Percentiles rank a stretch among this genome's conserved stretches.
phyloP scores from a whole-genome alignment of 1,140 invertebrate genomes.

The Meloidogyne chitwoodi region DNA sequence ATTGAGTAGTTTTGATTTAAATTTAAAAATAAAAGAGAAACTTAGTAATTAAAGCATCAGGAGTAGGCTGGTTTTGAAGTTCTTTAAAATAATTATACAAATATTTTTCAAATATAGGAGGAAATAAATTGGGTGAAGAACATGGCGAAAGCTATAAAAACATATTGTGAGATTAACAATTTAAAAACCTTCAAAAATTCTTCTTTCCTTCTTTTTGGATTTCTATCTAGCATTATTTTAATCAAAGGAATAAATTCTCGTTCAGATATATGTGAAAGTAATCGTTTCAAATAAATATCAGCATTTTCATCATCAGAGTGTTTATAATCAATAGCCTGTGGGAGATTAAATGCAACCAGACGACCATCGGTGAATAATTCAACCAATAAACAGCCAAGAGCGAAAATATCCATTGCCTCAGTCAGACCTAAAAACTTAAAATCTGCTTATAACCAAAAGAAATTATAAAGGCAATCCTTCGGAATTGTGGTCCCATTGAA shows the following conservation, averaged over 20 bases:
- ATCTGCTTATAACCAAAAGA: background rate
- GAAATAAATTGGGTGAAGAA: slow-evolving; percentile 31
- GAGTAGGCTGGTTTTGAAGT: slow-evolving; percentile 23
- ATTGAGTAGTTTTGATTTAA: slow-evolving; percentile 21
- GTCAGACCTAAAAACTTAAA: slow-evolving; percentile 40
- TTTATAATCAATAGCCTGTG: slow-evolving; percentile 51
- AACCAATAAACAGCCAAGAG: slow-evolving; percentile 52
- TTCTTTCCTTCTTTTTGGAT: slow-evolving; percentile 33
- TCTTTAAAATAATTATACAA: slow-evolving; percentile 51
- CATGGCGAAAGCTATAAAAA: slow-evolving; percentile 28
- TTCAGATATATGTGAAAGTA: slow-evolving; percentile 30
- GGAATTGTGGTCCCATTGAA: too few species aligned
- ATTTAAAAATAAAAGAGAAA: slow-evolving; percentile 23
- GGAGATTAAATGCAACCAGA: slow-evolving; percentile 49
- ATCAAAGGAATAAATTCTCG: slow-evolving; percentile 43
- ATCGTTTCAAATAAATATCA: slow-evolving; percentile 29
- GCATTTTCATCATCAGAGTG: slow-evolving; percentile 26
- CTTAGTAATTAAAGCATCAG: slow-evolving; percentile 55
- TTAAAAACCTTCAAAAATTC: slow-evolving; percentile 34
- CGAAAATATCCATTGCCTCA: slow-evolving; percentile 59
- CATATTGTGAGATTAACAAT: background rate
- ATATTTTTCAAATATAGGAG: slow-evolving; percentile 45
- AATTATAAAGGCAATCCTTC: too few species aligned
- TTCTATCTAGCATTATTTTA: slow-evolving; percentile 37
- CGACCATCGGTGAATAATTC: slow-evolving; percentile 55